Conservation (phyloP, 2,113 vertebrate genomes). For the Siniperca knerii region DNA sequence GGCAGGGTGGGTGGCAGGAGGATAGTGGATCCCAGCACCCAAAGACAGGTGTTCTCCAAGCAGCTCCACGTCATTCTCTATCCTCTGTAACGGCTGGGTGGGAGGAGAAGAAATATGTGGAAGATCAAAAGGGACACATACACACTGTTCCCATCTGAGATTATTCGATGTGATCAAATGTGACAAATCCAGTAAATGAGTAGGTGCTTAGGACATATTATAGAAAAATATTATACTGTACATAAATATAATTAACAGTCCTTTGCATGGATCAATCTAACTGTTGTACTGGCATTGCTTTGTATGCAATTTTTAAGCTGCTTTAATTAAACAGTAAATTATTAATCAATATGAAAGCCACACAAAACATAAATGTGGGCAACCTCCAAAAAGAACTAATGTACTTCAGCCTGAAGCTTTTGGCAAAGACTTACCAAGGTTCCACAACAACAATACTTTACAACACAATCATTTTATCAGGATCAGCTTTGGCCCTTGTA, state of each 20-base stretch:
- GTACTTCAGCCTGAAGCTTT: background rate
- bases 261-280: background rate
- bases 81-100: constrained; percentile 94
- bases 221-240: background rate
- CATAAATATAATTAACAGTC: background rate
- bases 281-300: background rate
- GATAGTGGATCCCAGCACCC: constrained; percentile 92
- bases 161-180: background rate
- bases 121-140: background rate
- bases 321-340: too few relatives aligned
- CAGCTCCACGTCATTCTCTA: constrained; percentile 98
- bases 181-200: background rate
- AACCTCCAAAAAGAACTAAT: background rate
- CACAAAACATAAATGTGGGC: background rate
- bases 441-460: background rate
- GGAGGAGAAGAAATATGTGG: background rate
- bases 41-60: constrained; percentile 96
- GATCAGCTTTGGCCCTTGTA: background rate
- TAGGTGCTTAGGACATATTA: background rate
- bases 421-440: background rate
- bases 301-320: background rate
- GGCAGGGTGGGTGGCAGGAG: constrained; percentile 91
- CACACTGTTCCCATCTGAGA: background rate
- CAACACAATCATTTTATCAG: background rate
- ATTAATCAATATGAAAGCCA: background rate